Base-by-base conservation (phyloP, 2,113 vertebrate genomes). In the Clarias macrocephalus region DNA sequence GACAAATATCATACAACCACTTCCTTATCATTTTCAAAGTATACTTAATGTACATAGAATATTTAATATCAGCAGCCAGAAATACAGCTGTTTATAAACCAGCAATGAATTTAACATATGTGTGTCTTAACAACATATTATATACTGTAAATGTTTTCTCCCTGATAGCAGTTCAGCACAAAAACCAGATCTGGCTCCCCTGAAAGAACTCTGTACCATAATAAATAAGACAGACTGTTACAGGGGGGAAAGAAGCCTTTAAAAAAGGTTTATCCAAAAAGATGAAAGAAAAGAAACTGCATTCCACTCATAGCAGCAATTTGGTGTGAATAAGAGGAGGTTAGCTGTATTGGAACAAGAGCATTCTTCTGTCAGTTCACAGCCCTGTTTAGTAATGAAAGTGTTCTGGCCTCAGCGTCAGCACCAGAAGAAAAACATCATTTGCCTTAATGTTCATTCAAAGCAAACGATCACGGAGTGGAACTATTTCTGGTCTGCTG, bases 261-360 rank as follows among this genome's bases (percentile, higher is more conserved):
- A 79, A 88, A 88, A 88, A 37, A 37, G 87, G 82, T 68, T 82
- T 73, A 79, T 37, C 52, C 68, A 84, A 13, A 70, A 30, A 83
- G 63, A 66, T 54, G 12, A 63, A 72, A 72, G 63, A n/a, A 66
- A 85, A 79, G 84, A 33, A n/a, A 30, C n/a, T n/a, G 42, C 89
- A 84, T 90, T 90, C 87, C 86, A 75, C 18, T 19, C 63, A 87
- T 84, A 68, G 82, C 85, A 76, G 76, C 87, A 59, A 85, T 60
- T 70, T 9, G 28, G 80, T 84, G 66, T 84, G 28, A 19, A 52
- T 82, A 85, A 33, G 82, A 82, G 60, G 77, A 19, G 21, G 66
- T 84, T 30, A 30, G 42, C 5, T 8, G 65, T 63, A 57, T 72
- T 82, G 52, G 66, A 89, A 73, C 28, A 85, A 59, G 63, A 63